Conservation (phyloP, 1,140 invertebrate species). For the Helicoverpa armigera region DNA sequence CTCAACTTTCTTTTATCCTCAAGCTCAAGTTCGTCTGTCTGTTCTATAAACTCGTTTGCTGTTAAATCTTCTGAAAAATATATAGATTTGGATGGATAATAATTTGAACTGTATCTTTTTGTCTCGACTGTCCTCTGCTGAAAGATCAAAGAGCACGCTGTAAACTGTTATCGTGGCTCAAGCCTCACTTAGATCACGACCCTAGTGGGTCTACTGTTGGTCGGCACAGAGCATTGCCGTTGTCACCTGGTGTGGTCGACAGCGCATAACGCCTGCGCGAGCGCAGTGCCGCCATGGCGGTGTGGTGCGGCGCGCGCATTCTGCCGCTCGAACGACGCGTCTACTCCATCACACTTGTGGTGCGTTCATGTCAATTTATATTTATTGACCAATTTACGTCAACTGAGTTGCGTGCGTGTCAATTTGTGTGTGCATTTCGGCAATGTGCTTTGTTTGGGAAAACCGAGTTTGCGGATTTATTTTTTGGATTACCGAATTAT, state of each 20-base stretch:
- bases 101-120: not conserved
- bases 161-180: not conserved
- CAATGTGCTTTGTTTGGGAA: slow-evolving; percentile 14
- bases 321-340: slow-evolving; percentile 79
- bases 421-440: slow-evolving; percentile 33
- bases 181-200: slow-evolving; percentile 14
- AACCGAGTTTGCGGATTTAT: not conserved
- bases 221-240: slow-evolving; percentile 12
- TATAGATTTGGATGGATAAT: slow-evolving; percentile 8
- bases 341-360: slow-evolving; percentile 82
- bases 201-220: slow-evolving; percentile 22
- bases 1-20: not conserved
- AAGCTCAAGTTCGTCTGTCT: not conserved
- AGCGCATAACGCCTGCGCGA: slow-evolving; percentile 63
- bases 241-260: slow-evolving; percentile 46
- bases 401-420: slow-evolving; percentile 14
- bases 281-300: slow-evolving; percentile 82
- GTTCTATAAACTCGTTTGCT: not conserved
- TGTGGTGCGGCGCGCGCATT: slow-evolving; percentile 83
- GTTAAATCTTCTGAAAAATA: not conserved
- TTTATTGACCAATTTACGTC: slow-evolving; percentile 40
- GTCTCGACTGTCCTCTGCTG: not conserved
- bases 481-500: not conserved
- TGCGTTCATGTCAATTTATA: slow-evolving; percentile 63
- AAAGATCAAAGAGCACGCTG: slow-evolving; percentile 5